Evolutionary conservation across 2,888 invertebrate genomes (phyloP), one percentile per base, ranked within the genome.

Genomic region (Opisthograptis luteolata): DNA sequence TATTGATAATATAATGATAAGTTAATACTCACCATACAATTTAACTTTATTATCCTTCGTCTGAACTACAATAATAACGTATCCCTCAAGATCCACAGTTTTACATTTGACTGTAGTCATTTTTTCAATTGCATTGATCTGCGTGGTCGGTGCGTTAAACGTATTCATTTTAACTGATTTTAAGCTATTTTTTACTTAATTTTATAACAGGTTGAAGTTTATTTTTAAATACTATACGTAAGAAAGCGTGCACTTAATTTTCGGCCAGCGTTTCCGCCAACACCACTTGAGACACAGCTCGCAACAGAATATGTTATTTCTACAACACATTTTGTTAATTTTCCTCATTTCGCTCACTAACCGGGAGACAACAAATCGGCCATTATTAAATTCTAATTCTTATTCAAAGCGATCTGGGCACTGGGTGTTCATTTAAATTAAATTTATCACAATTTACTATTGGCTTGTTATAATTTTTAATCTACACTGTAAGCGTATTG

Each of bases 21-120:
- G 15, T n/a, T n/a, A n/a, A n/a, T 24, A 81, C 89, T 86, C 85
- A 96, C 96, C 98, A 81, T 97, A 98, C 63, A 98, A 92, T 92
- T 97, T 98, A 74, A 97, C 96, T 92, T 96, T 96, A 84, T 97
- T 97, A 88, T 97, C 97, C 86, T 96, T 96, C 76, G 97, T 96
- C 91, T 97, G 97, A 67, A 97, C 97, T 81, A 98, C 93, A 80
- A 98, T 97, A 82, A 98, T 97, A 80, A 98, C 97, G 91, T 98
- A 98, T 78, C 98, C 98, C 76, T 97, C 97, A 81, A 98, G 93
- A 92, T 98, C 97, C 80, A 98, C 97, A 90, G 89, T 87, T 73
- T 91, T 91, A 60, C 87, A 87, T 74, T 91, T 91, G 20, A 91
- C 90, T 48, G 91, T 89, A 62, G 89, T 91, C 81, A 87, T 80